Percentiles rank a stretch among this genome's conserved stretches.
Conservation (phyloP, 2,113 vertebrate genomes). For the Dolichallabes microphthalmus region DNA sequence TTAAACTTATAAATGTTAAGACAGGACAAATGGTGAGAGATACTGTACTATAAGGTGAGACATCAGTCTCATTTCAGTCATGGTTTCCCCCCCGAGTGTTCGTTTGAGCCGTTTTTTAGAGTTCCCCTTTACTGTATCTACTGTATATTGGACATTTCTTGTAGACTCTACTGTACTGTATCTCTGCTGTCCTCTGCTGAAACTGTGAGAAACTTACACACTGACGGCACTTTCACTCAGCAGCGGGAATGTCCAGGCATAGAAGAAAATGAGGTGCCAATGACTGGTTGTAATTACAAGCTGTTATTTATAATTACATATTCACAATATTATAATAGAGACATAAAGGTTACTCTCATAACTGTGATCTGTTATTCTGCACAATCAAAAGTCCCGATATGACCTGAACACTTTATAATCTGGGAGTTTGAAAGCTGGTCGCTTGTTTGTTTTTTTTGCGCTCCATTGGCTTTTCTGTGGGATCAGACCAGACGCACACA, state of each 20-base stretch:
- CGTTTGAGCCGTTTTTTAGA: neutral
- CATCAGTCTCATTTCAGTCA: neutral
- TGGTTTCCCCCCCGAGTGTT: neutral
- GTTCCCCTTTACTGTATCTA: neutral
- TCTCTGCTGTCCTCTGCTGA: slow-evolving; percentile 9
- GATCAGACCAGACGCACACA: too few relatives aligned
- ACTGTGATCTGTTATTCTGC: too few relatives aligned
- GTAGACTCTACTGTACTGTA: neutral
- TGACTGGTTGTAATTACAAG: neutral
- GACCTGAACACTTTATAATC: too few relatives aligned
- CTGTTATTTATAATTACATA: neutral
- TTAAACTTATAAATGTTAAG: neutral
- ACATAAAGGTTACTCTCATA: too few relatives aligned
- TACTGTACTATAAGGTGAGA: neutral
- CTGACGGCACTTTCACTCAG: neutral
- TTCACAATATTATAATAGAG: too few relatives aligned
- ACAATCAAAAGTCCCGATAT: too few relatives aligned
- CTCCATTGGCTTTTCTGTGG: too few relatives aligned
- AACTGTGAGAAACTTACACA: neutral
- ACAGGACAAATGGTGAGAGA: neutral
- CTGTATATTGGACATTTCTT: neutral
- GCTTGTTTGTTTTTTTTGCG: too few relatives aligned
- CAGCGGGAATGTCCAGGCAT: neutral
- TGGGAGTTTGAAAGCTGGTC: too few relatives aligned
- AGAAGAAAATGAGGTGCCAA: neutral